Base-by-base conservation (phyloP, 2,113 vertebrate species). In the Channa maculata region DNA sequence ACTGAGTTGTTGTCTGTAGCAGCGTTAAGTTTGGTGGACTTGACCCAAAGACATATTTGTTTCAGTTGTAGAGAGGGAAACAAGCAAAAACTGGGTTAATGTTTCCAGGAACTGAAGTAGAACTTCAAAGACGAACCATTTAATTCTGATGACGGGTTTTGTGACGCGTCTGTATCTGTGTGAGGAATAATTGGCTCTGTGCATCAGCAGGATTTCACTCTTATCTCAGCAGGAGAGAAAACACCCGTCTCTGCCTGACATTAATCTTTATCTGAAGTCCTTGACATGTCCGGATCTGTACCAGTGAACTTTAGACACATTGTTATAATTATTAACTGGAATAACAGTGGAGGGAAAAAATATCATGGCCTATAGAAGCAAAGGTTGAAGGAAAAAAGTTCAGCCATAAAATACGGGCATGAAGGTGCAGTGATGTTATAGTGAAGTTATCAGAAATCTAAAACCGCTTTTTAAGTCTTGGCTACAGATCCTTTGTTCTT, bases 191-290 rank as follows among this genome's bases (percentile, higher is more conserved):
- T 49, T 48, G 43, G 34, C 37, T 51, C 24, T 24, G 24, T 24
- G 24, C 24, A 24, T 24, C 24, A 24, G 24, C 24, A 24, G 24
- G 24, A 24, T 24, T 24, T 24, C 24, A 24, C 24, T 24, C 5
- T 58, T 71, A 41, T 71, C 65, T 53, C 48, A 41, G 37, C 15
- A 7, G 38, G 36, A 37, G 36, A 50, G 49, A n/a, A 43, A n/a
- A 36, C 5, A 5, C 39, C 24, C 24, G 15, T 3, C 50, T 34
- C 67, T 34, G 14, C 44, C 55, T n/a, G 44, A 60, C 38, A 45
- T 61, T 71, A n/a, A 71, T 80, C 66, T 79, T 78, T 81, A 72
- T 80, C 79, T 76, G 73, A 65, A 53, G 54, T 66, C 69, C 71
- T 48, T 72, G 33, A 57, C 57, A 67, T 55, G 51, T 51, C 39